Evolutionary conservation across 2,113 vertebrate species (phyloP).

Genomic region (Tragelaphus strepsiceros): DNA sequence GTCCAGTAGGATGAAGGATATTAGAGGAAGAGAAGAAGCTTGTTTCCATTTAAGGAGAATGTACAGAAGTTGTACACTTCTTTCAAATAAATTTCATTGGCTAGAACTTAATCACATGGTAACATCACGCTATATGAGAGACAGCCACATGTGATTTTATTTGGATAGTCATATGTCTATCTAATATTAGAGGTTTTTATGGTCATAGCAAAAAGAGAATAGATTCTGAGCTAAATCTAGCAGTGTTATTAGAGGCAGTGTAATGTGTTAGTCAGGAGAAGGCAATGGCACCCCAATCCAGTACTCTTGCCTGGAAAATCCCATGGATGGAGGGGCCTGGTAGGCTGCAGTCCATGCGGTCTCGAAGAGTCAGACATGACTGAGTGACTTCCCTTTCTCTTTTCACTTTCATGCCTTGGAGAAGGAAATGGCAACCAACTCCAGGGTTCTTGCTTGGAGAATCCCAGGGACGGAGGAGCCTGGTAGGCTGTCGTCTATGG

Average conservation of each 20-base stretch:
- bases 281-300: neutral
- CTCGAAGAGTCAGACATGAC: rapidly evolving
- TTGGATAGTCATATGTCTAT: neutral
- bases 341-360: neutral
- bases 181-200: neutral
- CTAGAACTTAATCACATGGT: neutral
- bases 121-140: neutral
- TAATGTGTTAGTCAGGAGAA: neutral
- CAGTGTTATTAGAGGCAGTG: neutral
- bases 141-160: neutral
- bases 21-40: neutral
- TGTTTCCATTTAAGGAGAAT: neutral
- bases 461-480: neutral
- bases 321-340: neutral
- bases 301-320: neutral
- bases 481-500: neutral
- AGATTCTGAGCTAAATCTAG: neutral
- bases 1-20: neutral
- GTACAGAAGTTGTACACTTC: neutral
- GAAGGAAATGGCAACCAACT: neutral
- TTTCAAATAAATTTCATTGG: neutral
- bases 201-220: neutral
- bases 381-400: neutral
- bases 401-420: neutral
- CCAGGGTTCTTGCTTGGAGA: neutral